Conservation (phyloP, 2,113 vertebrate genomes). For the Boulengerochromis microlepis region DNA sequence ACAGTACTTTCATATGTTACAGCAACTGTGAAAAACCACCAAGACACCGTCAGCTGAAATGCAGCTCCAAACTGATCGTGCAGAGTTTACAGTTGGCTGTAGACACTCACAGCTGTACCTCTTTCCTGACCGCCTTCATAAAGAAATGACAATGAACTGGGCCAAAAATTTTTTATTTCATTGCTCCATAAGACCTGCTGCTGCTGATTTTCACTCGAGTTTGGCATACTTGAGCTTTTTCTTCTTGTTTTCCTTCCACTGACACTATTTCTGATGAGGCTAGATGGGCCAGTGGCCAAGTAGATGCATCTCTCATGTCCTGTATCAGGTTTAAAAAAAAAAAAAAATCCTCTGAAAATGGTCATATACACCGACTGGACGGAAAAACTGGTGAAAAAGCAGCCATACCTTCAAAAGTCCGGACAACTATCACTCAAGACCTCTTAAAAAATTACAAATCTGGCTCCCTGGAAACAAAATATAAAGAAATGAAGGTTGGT, state of each 20-base stretch:
- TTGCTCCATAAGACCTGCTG: background rate
- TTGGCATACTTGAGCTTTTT: background rate
- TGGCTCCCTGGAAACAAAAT: background rate
- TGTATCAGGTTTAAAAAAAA: background rate
- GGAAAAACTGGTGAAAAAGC: background rate
- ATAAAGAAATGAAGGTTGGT: background rate
- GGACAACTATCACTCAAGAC: background rate
- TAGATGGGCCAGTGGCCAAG: background rate
- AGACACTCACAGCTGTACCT: background rate
- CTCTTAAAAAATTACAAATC: background rate
- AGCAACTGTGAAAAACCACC: background rate
- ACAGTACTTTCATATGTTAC: background rate
- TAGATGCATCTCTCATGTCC: background rate
- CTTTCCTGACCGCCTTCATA: background rate
- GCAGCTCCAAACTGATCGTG: background rate
- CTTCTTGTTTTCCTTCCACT: background rate
- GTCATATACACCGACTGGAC: accelerated
- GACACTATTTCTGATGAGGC: background rate
- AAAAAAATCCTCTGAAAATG: background rate
- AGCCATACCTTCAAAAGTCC: background rate
- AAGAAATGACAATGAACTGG: background rate
- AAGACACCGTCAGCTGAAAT: background rate
- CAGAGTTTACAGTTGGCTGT: background rate
- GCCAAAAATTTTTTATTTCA: accelerated
- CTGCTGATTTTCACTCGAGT: background rate